Conservation (phyloP, 2,113 vertebrate species). For the Pipra filicauda region DNA sequence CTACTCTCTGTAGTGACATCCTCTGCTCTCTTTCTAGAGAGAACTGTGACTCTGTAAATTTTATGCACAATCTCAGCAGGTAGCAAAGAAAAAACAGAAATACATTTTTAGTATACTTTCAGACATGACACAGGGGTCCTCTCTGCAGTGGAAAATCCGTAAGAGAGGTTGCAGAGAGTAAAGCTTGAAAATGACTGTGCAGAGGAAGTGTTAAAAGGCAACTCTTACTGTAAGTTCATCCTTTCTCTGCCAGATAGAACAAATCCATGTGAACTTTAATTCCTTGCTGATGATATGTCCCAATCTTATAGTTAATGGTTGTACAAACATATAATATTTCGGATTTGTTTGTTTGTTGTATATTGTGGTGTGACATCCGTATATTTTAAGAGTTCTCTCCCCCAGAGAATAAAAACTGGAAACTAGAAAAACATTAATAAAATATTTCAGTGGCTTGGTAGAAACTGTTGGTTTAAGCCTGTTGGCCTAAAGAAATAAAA, state of each 20-base stretch:
- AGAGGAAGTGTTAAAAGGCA: neutral
- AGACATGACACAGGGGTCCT: neutral
- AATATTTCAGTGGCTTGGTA: neutral
- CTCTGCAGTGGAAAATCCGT: neutral
- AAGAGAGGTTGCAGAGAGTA: neutral
- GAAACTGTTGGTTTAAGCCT: neutral
- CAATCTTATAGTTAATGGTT: neutral
- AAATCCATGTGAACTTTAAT: neutral
- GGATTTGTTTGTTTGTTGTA: neutral
- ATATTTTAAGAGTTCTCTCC: neutral
- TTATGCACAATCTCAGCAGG: neutral
- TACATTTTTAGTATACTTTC: neutral
- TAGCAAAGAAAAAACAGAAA: neutral
- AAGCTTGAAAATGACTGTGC: neutral
- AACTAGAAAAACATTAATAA: neutral
- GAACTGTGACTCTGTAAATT: neutral
- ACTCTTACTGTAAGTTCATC: neutral
- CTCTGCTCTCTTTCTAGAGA: neutral
- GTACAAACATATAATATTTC: neutral
- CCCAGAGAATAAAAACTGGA: neutral
- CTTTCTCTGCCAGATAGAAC: neutral
- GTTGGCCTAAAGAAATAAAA: slow-evolving; percentile 4
- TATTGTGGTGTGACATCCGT: neutral
- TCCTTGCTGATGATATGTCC: neutral
- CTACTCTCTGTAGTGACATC: neutral